Conservation (phyloP, 2,888 invertebrate genomes). For the Schizotus pectinicornis region DNA sequence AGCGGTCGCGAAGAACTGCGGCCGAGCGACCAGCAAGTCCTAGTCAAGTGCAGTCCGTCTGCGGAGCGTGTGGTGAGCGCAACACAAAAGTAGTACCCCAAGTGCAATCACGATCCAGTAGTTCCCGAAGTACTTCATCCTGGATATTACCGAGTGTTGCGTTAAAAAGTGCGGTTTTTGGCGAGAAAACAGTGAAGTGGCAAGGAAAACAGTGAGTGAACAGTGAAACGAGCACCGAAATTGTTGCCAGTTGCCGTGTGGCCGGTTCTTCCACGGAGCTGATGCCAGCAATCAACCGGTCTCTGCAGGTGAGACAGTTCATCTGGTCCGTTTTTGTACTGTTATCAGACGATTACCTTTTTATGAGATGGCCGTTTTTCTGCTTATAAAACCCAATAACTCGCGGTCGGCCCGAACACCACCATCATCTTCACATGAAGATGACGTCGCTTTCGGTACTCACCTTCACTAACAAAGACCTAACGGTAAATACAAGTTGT, state of each 20-base stretch:
- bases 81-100: too few relatives aligned
- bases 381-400: background rate
- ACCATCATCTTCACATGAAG: background rate
- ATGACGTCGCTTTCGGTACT: too few relatives aligned
- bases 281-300: conserved; percentile 43
- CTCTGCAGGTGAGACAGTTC: conserved; percentile 49
- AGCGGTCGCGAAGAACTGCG: conserved; percentile 36
- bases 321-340: conserved; percentile 46
- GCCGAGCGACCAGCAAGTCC: conserved; percentile 32
- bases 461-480: conserved; percentile 15
- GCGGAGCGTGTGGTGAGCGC: conserved; percentile 6
- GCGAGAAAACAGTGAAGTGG: too few relatives aligned
- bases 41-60: conserved; percentile 38
- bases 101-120: too few relatives aligned
- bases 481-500: conserved; percentile 20
- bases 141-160: too few relatives aligned
- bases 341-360: conserved; percentile 44
- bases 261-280: conserved; percentile 4
- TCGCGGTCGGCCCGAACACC: too few relatives aligned
- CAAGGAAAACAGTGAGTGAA: too few relatives aligned
- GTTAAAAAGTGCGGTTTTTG: too few relatives aligned
- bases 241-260: conserved; percentile 2
- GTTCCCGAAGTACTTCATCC: too few relatives aligned
- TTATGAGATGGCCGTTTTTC: conserved; percentile 14
- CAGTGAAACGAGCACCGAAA: background rate